A percentile compares a stretch with the other conserved stretches of the same genome.
These are phyloP conservation scores for Oryzias woworae DNA, from an alignment of 2,113 vertebrate genomes.

Conservation along the genomic window DNA sequence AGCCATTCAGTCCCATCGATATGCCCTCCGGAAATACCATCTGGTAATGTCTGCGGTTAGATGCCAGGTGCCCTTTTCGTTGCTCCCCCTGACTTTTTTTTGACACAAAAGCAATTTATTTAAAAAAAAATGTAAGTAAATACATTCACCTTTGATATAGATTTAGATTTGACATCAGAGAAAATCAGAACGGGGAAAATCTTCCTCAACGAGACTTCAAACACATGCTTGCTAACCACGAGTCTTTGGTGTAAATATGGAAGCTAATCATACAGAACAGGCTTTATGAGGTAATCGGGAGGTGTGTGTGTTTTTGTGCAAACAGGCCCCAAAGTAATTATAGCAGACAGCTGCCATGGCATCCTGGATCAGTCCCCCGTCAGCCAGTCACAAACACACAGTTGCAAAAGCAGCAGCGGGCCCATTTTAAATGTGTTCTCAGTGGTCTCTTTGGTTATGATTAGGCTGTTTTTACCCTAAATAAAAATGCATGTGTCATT, in stretches of 20 bases:
- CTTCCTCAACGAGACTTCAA: constrained; percentile 34
- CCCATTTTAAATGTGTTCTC: background rate
- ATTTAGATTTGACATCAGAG: constrained; percentile 16
- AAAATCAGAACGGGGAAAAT: constrained; percentile 38
- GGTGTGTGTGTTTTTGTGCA: constrained; percentile 34
- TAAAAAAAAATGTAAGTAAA: constrained; percentile 24
- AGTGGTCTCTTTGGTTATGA: too few species aligned
- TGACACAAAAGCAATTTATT: constrained; percentile 14
- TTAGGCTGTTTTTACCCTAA: too few species aligned
- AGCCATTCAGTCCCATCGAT: constrained; percentile 39
- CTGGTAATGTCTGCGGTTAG: constrained; percentile 27
- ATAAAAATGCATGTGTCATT: too few species aligned
- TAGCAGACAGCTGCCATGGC: constrained; percentile 73
- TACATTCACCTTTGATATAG: constrained; percentile 14
- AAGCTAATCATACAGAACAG: constrained; percentile 66
- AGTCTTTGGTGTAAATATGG: constrained; percentile 63
- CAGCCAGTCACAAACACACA: constrained; percentile 56
- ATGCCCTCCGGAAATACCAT: constrained; percentile 35
- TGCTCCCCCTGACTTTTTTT: constrained; percentile 12
- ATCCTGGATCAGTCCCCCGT: constrained; percentile 72
- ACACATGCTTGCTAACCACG: constrained; percentile 66
- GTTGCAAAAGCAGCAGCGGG: constrained; percentile 42
- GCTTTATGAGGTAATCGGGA: constrained; percentile 63
- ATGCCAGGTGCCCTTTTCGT: background rate
- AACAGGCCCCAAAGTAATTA: constrained; percentile 73